These are phyloP conservation scores for Ctenopoma kingsleyae DNA, from an alignment of 2,797 vertebrate genomes.

Conservation along the genomic window DNA sequence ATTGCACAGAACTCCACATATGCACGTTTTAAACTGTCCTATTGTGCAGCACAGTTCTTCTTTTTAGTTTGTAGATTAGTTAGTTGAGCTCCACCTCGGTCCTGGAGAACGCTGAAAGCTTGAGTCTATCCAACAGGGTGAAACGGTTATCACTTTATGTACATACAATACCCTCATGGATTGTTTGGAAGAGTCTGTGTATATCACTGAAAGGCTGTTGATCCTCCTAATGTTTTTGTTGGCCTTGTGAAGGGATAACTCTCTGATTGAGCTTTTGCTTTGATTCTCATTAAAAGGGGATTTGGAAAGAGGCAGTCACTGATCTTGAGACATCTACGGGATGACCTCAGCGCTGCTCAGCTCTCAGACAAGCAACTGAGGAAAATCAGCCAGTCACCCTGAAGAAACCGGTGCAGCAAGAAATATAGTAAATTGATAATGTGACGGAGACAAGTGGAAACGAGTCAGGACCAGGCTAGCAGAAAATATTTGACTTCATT, in stretches of 20 bases:
- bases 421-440: neutral
- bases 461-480: neutral
- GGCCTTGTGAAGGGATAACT: slow-evolving; percentile 23
- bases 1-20: no score
- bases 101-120: no score
- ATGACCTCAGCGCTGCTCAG: slow-evolving; percentile 40
- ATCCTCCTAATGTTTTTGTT: slow-evolving; percentile 42
- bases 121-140: neutral
- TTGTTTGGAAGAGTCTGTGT: slow-evolving; percentile 23
- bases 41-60: no score
- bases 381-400: slow-evolving; percentile 4
- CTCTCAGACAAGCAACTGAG: slow-evolving; percentile 26
- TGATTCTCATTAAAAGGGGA: slow-evolving; percentile 64
- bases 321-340: slow-evolving; percentile 38
- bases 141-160: slow-evolving; percentile 7
- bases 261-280: slow-evolving; percentile 35
- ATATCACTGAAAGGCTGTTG: slow-evolving; percentile 6
- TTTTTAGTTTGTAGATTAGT: no score
- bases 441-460: neutral
- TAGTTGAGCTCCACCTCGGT: no score
- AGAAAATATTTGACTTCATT: neutral
- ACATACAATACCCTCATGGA: neutral
- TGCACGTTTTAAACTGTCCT: no score
- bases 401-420: no score
- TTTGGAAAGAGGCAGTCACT: slow-evolving; percentile 54